Evolutionary conservation across 2,113 vertebrate genomes (phyloP).

Genomic region (Cynopterus brachyotis): DNA sequence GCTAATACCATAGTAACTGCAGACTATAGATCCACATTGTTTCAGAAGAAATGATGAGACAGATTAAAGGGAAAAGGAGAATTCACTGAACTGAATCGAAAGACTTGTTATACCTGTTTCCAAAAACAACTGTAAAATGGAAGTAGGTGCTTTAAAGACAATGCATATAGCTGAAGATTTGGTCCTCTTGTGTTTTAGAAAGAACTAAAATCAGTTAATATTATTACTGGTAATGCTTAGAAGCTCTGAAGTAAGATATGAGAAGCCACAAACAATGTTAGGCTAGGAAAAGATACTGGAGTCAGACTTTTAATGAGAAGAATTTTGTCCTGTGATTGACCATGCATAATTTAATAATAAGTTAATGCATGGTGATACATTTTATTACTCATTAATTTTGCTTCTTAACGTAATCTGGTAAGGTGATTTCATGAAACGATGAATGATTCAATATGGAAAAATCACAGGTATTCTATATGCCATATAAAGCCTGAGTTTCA

Average conservation of each 20-base stretch:
- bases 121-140: neutral
- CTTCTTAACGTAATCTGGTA: neutral
- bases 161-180: neutral
- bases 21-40: neutral
- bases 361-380: neutral
- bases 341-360: conserved; percentile 33
- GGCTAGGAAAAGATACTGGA: neutral
- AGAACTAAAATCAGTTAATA: neutral
- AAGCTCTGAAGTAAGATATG: neutral
- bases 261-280: neutral
- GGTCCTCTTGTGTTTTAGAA: neutral
- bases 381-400: conserved; percentile 12
- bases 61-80: neutral
- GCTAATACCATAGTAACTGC: neutral
- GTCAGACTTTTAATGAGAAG: neutral
- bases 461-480: neutral
- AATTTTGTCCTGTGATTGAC: neutral
- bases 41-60: neutral
- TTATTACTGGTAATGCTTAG: neutral
- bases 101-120: neutral
- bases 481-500: neutral
- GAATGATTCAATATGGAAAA: neutral
- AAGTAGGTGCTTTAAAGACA: neutral
- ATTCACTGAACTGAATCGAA: neutral
- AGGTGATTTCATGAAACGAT: conserved; percentile 28